These are phyloP conservation scores for Prinia subflava DNA, from an alignment of 2,113 vertebrate genomes.

Conservation along the genomic window DNA sequence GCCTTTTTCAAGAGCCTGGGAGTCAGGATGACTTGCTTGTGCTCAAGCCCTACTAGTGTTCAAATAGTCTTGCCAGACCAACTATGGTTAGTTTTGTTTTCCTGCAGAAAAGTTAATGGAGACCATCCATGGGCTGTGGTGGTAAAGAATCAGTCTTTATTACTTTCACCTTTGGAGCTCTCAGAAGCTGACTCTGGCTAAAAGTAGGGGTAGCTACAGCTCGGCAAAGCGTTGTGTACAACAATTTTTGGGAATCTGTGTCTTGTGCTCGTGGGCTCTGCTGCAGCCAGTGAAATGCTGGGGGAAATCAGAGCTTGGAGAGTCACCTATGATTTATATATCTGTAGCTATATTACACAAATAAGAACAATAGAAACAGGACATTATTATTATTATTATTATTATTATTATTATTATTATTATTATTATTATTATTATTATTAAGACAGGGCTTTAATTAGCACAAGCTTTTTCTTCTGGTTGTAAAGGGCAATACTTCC, in stretches of 20 bases:
- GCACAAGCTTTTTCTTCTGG: not conserved
- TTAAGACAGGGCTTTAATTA: not conserved
- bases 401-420: not conserved
- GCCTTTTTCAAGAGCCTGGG: not conserved
- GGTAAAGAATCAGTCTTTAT: not conserved
- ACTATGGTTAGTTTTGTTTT: not conserved
- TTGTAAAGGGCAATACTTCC: not conserved
- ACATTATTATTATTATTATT: not conserved
- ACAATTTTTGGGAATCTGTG: not conserved
- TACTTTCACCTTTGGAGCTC: not conserved
- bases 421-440: not conserved
- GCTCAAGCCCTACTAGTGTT: not conserved
- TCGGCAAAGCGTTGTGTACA: not conserved
- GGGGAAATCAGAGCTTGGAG: not conserved
- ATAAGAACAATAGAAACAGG: not conserved
- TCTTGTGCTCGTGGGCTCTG: fast-evolving
- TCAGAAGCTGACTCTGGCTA: not conserved
- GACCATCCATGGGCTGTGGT: not conserved
- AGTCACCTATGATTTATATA: not conserved
- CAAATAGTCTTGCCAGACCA: not conserved
- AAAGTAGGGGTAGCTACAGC: not conserved
- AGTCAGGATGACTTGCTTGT: not conserved
- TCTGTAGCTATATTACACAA: not conserved
- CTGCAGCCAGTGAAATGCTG: not conserved
- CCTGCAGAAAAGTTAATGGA: not conserved